A percentile compares a stretch with the other conserved stretches of the same genome.
phyloP scores from a whole-genome alignment of 2,113 vertebrate genomes.

The Lota lota region DNA sequence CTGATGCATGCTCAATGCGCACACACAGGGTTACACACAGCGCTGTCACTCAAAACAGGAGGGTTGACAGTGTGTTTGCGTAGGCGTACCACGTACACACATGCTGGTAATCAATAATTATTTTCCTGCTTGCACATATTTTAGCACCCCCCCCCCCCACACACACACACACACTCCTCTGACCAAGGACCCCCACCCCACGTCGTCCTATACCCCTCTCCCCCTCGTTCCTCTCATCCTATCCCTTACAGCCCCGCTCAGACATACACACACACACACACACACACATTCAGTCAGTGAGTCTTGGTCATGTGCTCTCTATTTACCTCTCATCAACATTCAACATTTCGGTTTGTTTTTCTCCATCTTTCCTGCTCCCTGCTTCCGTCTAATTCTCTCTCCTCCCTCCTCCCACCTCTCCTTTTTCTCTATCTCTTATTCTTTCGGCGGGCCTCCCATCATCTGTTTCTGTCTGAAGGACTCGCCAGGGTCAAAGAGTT shows the following conservation, averaged over 20 bases:
- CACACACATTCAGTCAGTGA: too few relatives aligned
- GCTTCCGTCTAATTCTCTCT: slow-evolving; percentile 16
- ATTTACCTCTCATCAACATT: slow-evolving; percentile 41
- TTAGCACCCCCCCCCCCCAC: slow-evolving; percentile 45
- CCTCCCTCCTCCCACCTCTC: slow-evolving; percentile 13
- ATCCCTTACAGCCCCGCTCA: slow-evolving; percentile 17
- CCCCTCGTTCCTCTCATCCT: slow-evolving; percentile 26
- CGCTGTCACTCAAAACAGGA: slow-evolving; percentile 56
- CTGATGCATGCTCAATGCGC: slow-evolving; percentile 2
- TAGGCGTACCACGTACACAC: slow-evolving; percentile 70
- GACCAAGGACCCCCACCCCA: too few relatives aligned
- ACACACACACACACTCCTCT: too few relatives aligned
- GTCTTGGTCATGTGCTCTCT: slow-evolving; percentile 21
- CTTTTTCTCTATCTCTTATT: slow-evolving; percentile 14
- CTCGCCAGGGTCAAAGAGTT: slow-evolving; percentile 67
- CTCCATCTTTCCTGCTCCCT: slow-evolving; percentile 19
- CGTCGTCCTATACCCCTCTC: slow-evolving; percentile 15
- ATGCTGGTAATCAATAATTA: slow-evolving; percentile 68
- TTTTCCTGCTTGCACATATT: slow-evolving; percentile 67
- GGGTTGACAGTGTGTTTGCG: slow-evolving; percentile 60
- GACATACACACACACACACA: too few relatives aligned
- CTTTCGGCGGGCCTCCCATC: neutral
- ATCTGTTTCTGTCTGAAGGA: slow-evolving; percentile 43
- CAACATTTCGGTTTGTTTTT: neutral
- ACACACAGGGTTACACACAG: slow-evolving; percentile 10